These are phyloP conservation scores for Tipula confusa DNA, from an alignment of 2,888 invertebrate species.

Conservation along the genomic window DNA sequence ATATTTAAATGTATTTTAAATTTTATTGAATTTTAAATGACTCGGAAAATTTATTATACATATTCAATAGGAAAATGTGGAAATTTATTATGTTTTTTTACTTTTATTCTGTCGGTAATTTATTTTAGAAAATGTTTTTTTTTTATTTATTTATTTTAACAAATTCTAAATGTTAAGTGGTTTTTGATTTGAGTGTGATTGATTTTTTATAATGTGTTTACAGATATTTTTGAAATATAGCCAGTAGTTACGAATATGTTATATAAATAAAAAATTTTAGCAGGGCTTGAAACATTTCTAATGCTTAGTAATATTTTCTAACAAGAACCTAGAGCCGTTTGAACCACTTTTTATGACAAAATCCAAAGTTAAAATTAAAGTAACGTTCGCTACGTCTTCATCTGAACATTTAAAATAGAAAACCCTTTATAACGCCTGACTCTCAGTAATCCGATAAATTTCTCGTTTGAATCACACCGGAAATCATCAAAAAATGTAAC, in stretches of 20 bases:
- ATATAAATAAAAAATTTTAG: background rate
- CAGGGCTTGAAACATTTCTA: no score
- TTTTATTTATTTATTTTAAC: background rate
- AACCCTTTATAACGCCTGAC: no score
- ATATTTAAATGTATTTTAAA: background rate
- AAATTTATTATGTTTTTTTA: background rate
- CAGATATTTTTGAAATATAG: background rate
- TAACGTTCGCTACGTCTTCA: no score
- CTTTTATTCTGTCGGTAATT: background rate
- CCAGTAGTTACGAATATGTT: background rate
- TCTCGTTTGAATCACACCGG: no score
- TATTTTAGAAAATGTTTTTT: background rate
- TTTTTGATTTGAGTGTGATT: background rate
- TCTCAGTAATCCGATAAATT: no score
- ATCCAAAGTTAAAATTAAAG: no score
- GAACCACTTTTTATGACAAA: no score
- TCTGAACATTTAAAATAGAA: no score
- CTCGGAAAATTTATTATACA: background rate
- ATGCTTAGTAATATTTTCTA: no score
- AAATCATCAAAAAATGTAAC: no score
- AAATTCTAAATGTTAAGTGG: background rate
- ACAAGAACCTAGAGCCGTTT: no score
- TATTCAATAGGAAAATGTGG: background rate
- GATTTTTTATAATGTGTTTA: background rate
- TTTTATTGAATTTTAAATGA: slow-evolving; percentile 12